phyloP scores from a whole-genome alignment of 2,797 vertebrate species.

The Manis pentadactyla region DNA sequence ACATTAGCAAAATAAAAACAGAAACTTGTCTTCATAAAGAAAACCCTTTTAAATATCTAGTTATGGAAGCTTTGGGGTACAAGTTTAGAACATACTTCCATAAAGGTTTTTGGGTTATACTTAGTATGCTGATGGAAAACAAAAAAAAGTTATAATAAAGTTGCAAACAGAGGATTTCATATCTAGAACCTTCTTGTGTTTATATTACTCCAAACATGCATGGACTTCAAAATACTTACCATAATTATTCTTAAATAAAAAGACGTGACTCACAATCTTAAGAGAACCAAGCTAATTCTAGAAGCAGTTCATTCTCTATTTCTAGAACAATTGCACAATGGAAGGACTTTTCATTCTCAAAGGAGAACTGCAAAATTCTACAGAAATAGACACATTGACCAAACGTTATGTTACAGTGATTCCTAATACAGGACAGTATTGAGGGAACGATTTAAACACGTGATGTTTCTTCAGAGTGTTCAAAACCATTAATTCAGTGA shows the following conservation, averaged over 20 bases:
- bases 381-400: background rate
- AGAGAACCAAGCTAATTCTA: background rate
- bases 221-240: background rate
- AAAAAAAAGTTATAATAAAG: background rate
- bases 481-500: background rate
- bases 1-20: background rate
- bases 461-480: background rate
- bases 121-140: background rate
- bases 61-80: background rate
- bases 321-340: background rate
- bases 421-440: background rate
- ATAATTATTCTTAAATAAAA: background rate
- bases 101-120: background rate
- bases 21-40: conserved; percentile 22
- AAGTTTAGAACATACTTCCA: background rate
- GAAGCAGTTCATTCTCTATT: background rate
- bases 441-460: background rate
- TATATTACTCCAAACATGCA: background rate
- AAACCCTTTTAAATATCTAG: background rate
- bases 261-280: background rate
- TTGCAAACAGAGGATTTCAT: background rate
- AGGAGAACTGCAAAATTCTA: background rate
- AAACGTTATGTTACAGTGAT: conserved; percentile 21
- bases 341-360: conserved; percentile 57
- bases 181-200: background rate